These are phyloP conservation scores for Prostheceraeus crozeri DNA, from an alignment of 2,888 invertebrate genomes.

Conservation along the genomic window DNA sequence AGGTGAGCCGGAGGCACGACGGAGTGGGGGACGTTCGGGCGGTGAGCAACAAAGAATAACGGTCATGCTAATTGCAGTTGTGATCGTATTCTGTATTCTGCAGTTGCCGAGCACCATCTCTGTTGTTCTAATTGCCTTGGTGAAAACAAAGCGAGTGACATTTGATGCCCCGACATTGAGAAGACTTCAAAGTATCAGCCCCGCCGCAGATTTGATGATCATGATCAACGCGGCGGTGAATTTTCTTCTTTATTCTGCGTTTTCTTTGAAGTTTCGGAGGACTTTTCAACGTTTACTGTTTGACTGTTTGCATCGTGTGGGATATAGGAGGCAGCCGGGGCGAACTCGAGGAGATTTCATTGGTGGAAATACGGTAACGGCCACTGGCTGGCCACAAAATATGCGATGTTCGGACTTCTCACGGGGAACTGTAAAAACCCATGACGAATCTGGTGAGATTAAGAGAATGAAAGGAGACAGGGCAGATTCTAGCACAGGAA, in stretches of 20 bases:
- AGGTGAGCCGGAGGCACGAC: background rate
- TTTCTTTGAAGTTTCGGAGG: conserved; percentile 68
- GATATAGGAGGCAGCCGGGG: too few relatives aligned
- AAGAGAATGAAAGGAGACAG: too few relatives aligned
- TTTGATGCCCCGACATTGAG: background rate
- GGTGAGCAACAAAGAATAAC: conserved; percentile 63
- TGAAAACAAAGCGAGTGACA: background rate
- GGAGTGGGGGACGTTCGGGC: background rate
- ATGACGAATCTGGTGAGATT: too few relatives aligned
- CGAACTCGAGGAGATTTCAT: too few relatives aligned
- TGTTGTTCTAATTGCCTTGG: too few relatives aligned
- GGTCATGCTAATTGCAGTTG: conserved; percentile 68
- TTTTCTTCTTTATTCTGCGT: conserved; percentile 69
- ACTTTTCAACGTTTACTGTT: conserved; percentile 56
- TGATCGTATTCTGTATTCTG: conserved; percentile 68
- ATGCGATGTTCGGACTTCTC: too few relatives aligned
- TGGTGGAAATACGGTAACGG: too few relatives aligned
- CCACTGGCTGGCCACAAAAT: too few relatives aligned
- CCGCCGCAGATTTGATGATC: conserved; percentile 67
- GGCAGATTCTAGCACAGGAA: too few relatives aligned
- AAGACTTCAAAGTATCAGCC: conserved; percentile 59
- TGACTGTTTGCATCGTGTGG: background rate
- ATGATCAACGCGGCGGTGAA: conserved; percentile 69
- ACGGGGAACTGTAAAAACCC: too few relatives aligned
- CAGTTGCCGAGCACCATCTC: conserved; percentile 65